phyloP scores from a whole-genome alignment of 2,113 vertebrate genomes.

The Saccopteryx bilineata region DNA sequence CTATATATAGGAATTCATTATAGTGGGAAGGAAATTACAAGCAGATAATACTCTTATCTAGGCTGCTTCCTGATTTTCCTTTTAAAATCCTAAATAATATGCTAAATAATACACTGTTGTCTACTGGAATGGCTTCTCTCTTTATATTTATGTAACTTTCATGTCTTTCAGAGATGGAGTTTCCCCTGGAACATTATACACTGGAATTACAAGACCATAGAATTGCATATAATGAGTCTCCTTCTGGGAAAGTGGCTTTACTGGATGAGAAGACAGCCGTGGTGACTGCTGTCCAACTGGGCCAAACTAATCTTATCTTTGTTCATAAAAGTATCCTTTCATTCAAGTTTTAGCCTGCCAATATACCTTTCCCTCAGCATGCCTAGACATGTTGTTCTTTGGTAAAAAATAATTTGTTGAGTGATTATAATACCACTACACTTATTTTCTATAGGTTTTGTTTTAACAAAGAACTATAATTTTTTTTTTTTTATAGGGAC shows the following conservation, averaged over 20 bases:
- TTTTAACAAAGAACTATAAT: constrained; percentile 1
- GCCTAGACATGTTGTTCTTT: background rate
- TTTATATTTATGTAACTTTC: constrained; percentile 15
- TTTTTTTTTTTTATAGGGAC: too few species aligned
- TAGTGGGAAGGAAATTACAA: constrained; percentile 1
- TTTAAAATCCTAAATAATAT: background rate
- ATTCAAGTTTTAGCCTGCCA: constrained; percentile 30
- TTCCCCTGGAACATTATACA: constrained; percentile 82
- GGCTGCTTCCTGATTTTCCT: background rate
- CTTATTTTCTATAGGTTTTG: constrained; percentile 26
- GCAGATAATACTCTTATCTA: background rate
- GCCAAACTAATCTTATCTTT: constrained; percentile 82
- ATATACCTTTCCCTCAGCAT: background rate
- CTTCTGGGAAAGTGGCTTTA: constrained; percentile 71
- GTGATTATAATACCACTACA: background rate
- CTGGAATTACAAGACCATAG: constrained; percentile 70
- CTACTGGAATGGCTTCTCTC: background rate
- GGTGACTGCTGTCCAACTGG: constrained; percentile 81
- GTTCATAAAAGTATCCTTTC: constrained; percentile 84
- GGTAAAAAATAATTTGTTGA: constrained; percentile 59
- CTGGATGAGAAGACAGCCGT: constrained; percentile 77
- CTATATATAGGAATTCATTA: background rate
- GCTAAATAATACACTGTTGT: background rate
- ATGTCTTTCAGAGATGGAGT: constrained; percentile 80
- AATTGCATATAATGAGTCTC: background rate